phyloP scores from a whole-genome alignment of 2,113 vertebrate species.

The Hiodon tergisus region DNA sequence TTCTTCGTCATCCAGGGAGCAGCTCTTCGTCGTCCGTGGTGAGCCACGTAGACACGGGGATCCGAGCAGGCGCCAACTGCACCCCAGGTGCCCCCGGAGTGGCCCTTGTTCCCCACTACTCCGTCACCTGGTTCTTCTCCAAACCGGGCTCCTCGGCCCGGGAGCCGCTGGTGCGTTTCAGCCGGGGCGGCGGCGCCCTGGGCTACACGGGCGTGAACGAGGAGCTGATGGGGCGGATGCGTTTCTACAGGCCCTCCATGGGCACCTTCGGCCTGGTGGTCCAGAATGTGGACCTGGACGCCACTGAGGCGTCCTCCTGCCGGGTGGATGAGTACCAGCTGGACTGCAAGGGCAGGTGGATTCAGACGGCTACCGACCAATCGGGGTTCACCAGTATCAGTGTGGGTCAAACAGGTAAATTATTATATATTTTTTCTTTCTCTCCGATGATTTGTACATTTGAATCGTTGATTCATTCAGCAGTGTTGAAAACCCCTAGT shows the following conservation, averaged over 20 bases:
- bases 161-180: conserved; percentile 37
- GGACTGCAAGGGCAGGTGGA: conserved; percentile 38
- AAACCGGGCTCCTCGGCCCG: neutral
- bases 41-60: conserved; percentile 28
- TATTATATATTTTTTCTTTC: neutral
- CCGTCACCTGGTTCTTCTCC: conserved; percentile 48
- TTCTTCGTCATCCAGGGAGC: conserved; percentile 32
- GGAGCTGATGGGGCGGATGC: conserved; percentile 39
- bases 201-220: conserved; percentile 25
- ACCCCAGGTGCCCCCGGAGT: conserved; percentile 33
- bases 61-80: conserved; percentile 43
- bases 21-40: conserved; percentile 44
- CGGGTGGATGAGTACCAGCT: conserved; percentile 50
- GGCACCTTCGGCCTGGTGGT: conserved; percentile 43
- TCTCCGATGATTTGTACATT: neutral
- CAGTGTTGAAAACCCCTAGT: neutral
- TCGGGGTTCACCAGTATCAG: conserved; percentile 37
- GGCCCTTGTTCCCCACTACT: conserved; percentile 37
- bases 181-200: conserved; percentile 44
- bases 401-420: conserved; percentile 48
- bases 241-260: conserved; percentile 40
- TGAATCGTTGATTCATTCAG: neutral
- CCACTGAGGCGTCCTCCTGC: conserved; percentile 54
- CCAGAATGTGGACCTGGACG: conserved; percentile 31
- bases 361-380: conserved; percentile 35